Evolutionary conservation across 2,113 vertebrate species (phyloP).

Genomic region (Nyctibius bracteatus): DNA sequence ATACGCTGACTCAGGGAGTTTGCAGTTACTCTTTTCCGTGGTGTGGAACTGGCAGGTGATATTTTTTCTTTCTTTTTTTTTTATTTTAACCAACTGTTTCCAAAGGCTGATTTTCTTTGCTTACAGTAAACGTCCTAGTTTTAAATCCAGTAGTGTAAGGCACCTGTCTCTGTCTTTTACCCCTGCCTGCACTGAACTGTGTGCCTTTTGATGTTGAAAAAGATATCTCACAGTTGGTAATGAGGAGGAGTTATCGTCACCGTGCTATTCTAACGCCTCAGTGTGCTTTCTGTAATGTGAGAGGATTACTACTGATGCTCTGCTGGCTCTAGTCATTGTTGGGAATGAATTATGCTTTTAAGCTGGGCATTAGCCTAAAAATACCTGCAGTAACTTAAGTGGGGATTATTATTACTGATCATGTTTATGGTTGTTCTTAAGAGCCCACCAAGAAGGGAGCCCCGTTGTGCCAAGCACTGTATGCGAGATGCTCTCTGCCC

Average conservation of each 20-base stretch:
- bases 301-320: conserved; percentile 58
- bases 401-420: conserved; percentile 3
- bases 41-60: neutral
- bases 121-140: neutral
- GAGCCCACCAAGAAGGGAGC: neutral
- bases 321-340: conserved; percentile 40
- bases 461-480: neutral
- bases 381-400: conserved; percentile 16
- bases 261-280: neutral
- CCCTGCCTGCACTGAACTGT: neutral
- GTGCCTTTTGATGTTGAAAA: conserved; percentile 4
- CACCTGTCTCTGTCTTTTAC: neutral
- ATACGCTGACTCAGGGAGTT: conserved; percentile 6
- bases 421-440: conserved; percentile 5
- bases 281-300: conserved; percentile 32
- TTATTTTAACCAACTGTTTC: neutral
- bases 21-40: neutral
- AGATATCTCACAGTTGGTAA: neutral
- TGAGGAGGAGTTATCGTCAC: conserved; percentile 4
- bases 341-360: conserved; percentile 51
- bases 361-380: conserved; percentile 44
- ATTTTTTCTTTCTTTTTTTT: neutral
- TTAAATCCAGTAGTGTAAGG: neutral
- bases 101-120: neutral
- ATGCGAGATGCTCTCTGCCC: neutral